phyloP scores from a whole-genome alignment of 2,113 vertebrate genomes.

The Argyrosomus japonicus region DNA sequence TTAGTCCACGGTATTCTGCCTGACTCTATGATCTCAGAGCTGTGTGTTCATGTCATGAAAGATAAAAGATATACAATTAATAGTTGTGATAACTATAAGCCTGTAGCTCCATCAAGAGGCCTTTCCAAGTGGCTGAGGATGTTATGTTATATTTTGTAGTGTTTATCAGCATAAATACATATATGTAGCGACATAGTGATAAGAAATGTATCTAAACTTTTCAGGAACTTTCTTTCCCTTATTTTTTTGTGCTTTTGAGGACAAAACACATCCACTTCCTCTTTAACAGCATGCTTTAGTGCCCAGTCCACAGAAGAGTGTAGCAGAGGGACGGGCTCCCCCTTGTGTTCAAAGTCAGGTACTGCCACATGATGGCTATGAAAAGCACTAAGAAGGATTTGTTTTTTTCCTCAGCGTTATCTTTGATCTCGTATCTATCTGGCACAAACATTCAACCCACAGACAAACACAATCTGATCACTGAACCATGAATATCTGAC shows the following conservation, averaged over 20 bases:
- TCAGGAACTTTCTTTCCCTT: too few relatives aligned
- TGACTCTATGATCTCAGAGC: background rate
- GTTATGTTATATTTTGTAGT: too few relatives aligned
- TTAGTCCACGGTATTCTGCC: background rate
- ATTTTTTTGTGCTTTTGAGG: background rate
- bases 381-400: background rate
- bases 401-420: background rate
- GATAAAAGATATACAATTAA: background rate
- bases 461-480: background rate
- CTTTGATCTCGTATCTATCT: background rate
- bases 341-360: constrained; percentile 42
- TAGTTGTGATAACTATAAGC: background rate
- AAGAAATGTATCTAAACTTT: too few relatives aligned
- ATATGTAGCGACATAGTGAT: too few relatives aligned
- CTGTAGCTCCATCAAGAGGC: background rate
- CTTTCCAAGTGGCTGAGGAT: background rate
- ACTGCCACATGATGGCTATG: background rate
- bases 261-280: background rate
- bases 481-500: background rate
- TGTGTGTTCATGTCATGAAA: background rate
- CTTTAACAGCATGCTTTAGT: background rate
- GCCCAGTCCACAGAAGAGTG: too few relatives aligned
- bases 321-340: constrained; percentile 38
- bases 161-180: too few relatives aligned
- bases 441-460: background rate